Evolutionary conservation across 2,113 vertebrate genomes (phyloP), one percentile per base, ranked within the genome.

Genomic region (Nannobrachium achirus): DNA sequence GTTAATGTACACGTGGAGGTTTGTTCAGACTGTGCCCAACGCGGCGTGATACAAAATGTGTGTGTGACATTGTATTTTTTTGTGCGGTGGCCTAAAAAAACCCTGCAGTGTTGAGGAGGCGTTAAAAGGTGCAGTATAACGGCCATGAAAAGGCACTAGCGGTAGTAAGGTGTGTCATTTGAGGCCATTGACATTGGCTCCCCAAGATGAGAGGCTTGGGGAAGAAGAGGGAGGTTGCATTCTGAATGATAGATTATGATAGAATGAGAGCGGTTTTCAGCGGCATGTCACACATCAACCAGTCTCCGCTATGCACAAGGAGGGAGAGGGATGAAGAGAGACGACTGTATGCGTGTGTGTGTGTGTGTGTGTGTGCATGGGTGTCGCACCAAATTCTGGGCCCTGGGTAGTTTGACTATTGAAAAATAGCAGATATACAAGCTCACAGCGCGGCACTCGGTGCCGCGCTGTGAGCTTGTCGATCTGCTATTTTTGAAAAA

Each of bases 1-100:
- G 73, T 48, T 73, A 82, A 71, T 60, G 45, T 19, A 69, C 79
- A 86, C 60, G 62, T 67, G 75, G 63, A 73, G 49, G 77, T 75
- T 61, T 59, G 45, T 67, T 70, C 52, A 42, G 55, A 48, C 41
- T 67, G 56, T 19, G 39, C 33, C 25, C 20, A 66, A 71, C 0
- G 53, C 65, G 18, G 40, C 0, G 6, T 40, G 63, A 73, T 58
- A 9, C 7, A 56, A 61, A 57, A 72, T n/a, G 2, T 48, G 13
- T 66, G 69, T 50, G 60, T 77, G 55, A 63, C 57, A 56, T 14
- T 45, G 53, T 49, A 66, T 63, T 65, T 20, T 13, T 15, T n/a
- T 59, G 77, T 73, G 42, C 56, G 40, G 7, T 11, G 33, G n/a
- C 19, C 16, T 11, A 18, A 10, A 39, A 61, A 25, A 56, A 33